Evolutionary conservation across 2,113 vertebrate species (phyloP), one percentile per base, ranked within the genome.

Genomic region (Pithys albifrons): DNA sequence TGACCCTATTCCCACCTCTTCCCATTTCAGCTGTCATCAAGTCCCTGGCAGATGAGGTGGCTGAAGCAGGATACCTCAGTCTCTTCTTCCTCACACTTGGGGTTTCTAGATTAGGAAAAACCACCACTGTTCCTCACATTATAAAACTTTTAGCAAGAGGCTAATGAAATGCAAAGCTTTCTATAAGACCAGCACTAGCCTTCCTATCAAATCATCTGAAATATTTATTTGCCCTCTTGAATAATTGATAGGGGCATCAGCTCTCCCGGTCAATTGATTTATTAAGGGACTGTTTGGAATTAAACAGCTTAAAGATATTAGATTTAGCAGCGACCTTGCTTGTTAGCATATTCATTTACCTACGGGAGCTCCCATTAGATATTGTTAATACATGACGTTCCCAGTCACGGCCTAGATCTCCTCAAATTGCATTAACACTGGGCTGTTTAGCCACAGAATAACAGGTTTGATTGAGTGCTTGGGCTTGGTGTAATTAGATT

Each of bases 271-370:
- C 98, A 98, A 98, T 98, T 98, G 98, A 98, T 99, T 98, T 98
- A 98, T 98, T 98, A 98, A 98, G 98, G 98, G 98, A 97, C 98
- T 98, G 98, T 98, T 98, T 98, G 98, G 98, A 99, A 99, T 98
- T 99, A 98, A 99, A 98, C 98, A 98, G 98, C 98, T 98, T 98
- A 98, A 98, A 98, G 98, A 98, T 98, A 99, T 99, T 98, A 98
- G 98, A 98, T 99, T 99, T 98, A 98, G 98, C 98, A 98, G 98
- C 97, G 98, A 98, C 98, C 98, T 97, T 97, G 96, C 98, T 98
- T 98, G 98, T 99, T 99, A 98, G 98, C 98, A 98, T 98, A 98
- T 98, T 99, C 98, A 98, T 98, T 98, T 98, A 98, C 98, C 98
- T 98, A 98, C 98, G 97, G 98, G 98, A 98, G 98, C 98, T 97